A percentile compares a stretch with the other conserved stretches of the same genome.
phyloP scores from a whole-genome alignment of 2,113 vertebrate genomes.

The Turnix velox region DNA sequence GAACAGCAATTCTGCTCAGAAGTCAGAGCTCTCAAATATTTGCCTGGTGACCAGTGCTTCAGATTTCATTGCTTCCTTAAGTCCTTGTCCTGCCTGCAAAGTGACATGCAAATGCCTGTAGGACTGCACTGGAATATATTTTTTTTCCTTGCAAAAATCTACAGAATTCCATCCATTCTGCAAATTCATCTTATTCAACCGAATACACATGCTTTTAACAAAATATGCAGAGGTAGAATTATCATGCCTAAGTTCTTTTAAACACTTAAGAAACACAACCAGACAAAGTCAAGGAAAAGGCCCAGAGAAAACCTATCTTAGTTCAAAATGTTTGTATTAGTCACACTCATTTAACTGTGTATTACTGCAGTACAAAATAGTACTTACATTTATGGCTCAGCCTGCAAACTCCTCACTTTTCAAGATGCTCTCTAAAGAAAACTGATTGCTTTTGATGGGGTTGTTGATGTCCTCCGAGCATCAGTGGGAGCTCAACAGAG shows the following conservation, averaged over 20 bases:
- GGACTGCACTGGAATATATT: not conserved
- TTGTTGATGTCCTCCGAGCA: too few species aligned
- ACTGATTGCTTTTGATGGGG: not conserved
- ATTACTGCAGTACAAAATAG: not conserved
- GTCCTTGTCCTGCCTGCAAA: not conserved
- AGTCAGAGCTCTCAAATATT: slow-evolving; percentile 9
- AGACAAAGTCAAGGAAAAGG: not conserved
- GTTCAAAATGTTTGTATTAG: not conserved
- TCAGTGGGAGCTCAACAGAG: not conserved
- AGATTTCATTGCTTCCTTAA: not conserved
- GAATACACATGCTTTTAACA: not conserved
- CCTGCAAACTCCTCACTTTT: not conserved
- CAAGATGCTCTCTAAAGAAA: not conserved
- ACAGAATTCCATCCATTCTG: not conserved
- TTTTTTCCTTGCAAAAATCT: not conserved
- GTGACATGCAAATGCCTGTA: not conserved
- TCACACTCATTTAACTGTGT: not conserved
- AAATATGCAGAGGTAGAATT: not conserved
- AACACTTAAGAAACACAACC: not conserved
- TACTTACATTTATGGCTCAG: not conserved
- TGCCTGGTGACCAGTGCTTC: not conserved
- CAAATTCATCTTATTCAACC: not conserved
- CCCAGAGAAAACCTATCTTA: not conserved
- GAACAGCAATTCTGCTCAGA: not conserved
- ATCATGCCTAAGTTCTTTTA: not conserved